These are phyloP conservation scores for Sarcophaga variegata DNA, from an alignment of 2,888 invertebrate species.

Conservation along the genomic window DNA sequence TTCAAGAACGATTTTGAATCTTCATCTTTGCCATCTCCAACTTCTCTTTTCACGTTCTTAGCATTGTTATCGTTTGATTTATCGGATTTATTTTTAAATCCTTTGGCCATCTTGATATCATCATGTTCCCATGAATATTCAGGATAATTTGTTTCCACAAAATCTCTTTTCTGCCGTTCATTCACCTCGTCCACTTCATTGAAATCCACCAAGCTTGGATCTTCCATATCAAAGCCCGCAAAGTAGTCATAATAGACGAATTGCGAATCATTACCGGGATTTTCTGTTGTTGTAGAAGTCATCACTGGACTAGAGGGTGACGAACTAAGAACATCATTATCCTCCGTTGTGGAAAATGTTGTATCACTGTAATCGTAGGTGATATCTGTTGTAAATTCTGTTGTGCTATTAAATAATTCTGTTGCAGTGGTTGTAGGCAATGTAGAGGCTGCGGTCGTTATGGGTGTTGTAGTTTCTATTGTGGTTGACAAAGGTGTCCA, in stretches of 20 bases:
- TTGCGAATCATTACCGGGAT: constrained; percentile 73
- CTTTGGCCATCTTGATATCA: constrained; percentile 24
- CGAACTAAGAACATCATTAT: constrained; percentile 15
- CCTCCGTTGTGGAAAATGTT: constrained; percentile 40
- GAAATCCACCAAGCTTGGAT: constrained; percentile 71
- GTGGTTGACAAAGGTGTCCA: constrained; percentile 47
- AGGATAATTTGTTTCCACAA: not conserved
- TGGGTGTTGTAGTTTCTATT: constrained; percentile 46
- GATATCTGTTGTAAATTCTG: constrained; percentile 1
- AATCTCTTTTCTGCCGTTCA: constrained; percentile 29
- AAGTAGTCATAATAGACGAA: constrained; percentile 80
- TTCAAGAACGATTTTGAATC: constrained; percentile 46
- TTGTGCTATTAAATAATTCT: too few relatives aligned
- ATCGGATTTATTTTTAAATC: not conserved
- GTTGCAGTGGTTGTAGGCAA: constrained; percentile 43
- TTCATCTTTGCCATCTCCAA: constrained; percentile 13
- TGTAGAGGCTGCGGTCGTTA: constrained; percentile 63
- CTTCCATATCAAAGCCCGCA: constrained; percentile 49
- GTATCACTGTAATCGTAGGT: constrained; percentile 49
- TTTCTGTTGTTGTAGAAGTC: constrained; percentile 68
- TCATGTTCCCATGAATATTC: constrained; percentile 33
- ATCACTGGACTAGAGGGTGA: constrained; percentile 39
- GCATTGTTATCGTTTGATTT: not conserved
- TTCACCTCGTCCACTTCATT: constrained; percentile 40
- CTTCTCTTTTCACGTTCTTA: constrained; percentile 31